Evolutionary conservation across 92 coral and sea anemone genomes (phyloP).

Genomic region (Actinostola sp.): DNA sequence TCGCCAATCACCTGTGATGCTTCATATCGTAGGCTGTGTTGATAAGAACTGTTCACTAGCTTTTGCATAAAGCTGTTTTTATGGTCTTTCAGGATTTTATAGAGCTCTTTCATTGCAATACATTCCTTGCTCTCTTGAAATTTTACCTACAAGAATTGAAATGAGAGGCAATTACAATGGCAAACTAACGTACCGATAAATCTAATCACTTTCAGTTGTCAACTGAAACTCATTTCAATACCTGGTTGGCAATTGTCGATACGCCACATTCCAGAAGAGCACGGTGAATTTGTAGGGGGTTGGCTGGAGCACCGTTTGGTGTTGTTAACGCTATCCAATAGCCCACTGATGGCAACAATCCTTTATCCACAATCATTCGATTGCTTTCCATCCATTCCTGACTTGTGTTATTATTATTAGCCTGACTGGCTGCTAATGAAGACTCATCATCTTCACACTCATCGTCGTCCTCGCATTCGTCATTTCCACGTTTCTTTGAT

Average conservation of each 20-base stretch:
- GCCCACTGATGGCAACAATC: background rate
- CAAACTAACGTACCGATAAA: background rate
- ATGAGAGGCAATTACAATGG: background rate
- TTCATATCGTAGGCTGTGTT: background rate
- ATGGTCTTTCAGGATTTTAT: slow-evolving; percentile 21
- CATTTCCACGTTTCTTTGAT: slow-evolving; percentile 14
- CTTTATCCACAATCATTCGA: background rate
- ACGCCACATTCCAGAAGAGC: slow-evolving; percentile 11
- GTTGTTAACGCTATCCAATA: slow-evolving; percentile 20
- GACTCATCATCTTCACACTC: slow-evolving; percentile 31
- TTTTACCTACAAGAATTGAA: background rate
- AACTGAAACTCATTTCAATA: background rate
- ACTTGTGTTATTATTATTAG: too few species aligned
- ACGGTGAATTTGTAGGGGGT: background rate
- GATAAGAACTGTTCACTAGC: slow-evolving; percentile 7
- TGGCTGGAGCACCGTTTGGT: slow-evolving; percentile 25
- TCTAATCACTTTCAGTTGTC: background rate
- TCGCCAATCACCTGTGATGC: too few species aligned
- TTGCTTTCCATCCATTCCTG: slow-evolving; percentile 4
- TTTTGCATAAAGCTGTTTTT: slow-evolving; percentile 21
- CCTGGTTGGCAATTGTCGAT: slow-evolving; percentile 3
- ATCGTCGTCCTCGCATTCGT: slow-evolving; percentile 34
- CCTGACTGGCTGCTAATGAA: background rate
- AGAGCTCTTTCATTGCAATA: slow-evolving; percentile 29
- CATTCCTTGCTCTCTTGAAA: slow-evolving; percentile 18